Conservation (phyloP, 2,113 vertebrate genomes). For the Psittacula cyanocephala region DNA sequence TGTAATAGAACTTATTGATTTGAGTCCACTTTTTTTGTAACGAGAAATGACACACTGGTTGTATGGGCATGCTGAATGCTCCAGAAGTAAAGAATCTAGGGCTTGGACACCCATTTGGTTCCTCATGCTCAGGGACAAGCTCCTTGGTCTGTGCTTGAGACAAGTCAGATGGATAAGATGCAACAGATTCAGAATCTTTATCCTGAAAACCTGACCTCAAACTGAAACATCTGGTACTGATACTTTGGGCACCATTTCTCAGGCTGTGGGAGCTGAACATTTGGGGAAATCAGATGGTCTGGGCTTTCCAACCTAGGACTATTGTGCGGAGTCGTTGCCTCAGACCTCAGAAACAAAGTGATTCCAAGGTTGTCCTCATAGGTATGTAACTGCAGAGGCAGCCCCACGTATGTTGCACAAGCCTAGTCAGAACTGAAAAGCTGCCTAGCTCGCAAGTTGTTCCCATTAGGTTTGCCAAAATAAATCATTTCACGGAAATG, state of each 20-base stretch:
- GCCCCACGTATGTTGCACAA: fast-evolving
- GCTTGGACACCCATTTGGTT: background rate
- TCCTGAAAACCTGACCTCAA: background rate
- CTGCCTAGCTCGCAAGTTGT: background rate
- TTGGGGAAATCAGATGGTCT: background rate
- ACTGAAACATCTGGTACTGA: background rate
- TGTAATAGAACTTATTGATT: background rate
- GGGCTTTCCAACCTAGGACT: background rate
- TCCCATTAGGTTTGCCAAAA: background rate
- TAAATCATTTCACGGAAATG: background rate
- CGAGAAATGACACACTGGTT: background rate
- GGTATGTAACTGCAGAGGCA: background rate
- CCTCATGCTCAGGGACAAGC: background rate
- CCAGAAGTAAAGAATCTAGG: background rate
- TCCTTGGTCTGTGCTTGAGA: background rate
- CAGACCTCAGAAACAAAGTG: background rate
- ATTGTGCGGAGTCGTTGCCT: background rate
- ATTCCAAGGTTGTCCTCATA: background rate
- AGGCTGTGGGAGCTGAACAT: background rate
- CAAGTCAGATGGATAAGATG: background rate
- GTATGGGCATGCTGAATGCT: background rate
- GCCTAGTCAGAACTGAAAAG: background rate
- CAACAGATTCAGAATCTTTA: background rate
- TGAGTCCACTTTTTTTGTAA: background rate
- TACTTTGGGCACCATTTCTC: background rate